A percentile compares a stretch with the other conserved stretches of the same genome.
Conservation (phyloP, 2,113 vertebrate species). For the Albula glossodonta region DNA sequence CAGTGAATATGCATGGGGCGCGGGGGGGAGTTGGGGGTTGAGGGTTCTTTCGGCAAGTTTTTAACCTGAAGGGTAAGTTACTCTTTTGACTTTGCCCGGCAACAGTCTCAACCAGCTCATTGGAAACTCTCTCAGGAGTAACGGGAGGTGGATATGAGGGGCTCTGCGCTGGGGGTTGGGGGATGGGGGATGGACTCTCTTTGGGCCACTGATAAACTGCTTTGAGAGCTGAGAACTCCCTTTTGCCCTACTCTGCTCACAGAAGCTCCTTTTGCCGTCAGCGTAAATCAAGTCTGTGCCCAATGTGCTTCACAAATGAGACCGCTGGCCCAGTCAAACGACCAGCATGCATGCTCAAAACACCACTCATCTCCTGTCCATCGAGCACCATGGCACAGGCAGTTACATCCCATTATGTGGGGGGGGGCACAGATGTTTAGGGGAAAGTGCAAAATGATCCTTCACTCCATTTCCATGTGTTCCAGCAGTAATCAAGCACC, state of each 20-base stretch:
- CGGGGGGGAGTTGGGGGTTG: too few relatives aligned
- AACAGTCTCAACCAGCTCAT: not conserved
- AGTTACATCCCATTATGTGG: too few relatives aligned
- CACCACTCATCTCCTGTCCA: too few relatives aligned
- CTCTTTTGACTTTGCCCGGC: constrained; percentile 16
- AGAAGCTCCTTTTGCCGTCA: not conserved
- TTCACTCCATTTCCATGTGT: not conserved
- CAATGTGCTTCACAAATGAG: not conserved
- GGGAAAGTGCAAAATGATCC: too few relatives aligned
- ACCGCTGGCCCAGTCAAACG: not conserved
- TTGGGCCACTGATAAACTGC: not conserved
- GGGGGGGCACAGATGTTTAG: not conserved
- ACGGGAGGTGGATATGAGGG: not conserved
- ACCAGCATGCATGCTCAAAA: not conserved
- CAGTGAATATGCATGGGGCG: constrained; percentile 10
- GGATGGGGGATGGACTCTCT: not conserved
- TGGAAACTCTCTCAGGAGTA: constrained; percentile 9
- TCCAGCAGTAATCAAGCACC: too few relatives aligned
- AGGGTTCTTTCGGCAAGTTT: not conserved
- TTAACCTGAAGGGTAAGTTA: constrained; percentile 28
- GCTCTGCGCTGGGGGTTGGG: not conserved
- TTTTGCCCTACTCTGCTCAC: not conserved
- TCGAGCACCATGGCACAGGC: not conserved
- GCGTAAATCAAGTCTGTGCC: not conserved
- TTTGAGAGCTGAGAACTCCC: not conserved